Conservation (phyloP, 2,113 vertebrate genomes). For the Thalassarche chlororhynchos region DNA sequence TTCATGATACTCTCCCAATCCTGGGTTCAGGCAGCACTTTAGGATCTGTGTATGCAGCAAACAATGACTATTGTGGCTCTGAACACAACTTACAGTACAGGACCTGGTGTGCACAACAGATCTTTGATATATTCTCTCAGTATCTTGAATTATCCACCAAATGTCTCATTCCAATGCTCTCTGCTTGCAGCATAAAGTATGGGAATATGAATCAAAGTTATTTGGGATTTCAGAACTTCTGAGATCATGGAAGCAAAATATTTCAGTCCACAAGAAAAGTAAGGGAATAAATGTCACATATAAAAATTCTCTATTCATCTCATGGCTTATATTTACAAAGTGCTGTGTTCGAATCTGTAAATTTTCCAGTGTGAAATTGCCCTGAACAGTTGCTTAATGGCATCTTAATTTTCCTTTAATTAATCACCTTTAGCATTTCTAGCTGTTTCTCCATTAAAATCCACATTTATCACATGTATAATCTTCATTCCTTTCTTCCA, state of each 20-base stretch:
- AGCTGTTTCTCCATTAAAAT: constrained; percentile 62
- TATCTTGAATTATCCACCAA: neutral
- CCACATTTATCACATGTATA: constrained; percentile 57
- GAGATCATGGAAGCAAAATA: constrained; percentile 11
- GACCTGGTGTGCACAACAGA: neutral
- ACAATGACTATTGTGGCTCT: neutral
- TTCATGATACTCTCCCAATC: neutral
- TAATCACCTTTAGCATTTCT: constrained; percentile 74
- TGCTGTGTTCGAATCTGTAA: constrained; percentile 42
- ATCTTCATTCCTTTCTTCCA: constrained; percentile 56
- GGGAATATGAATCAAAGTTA: constrained; percentile 17
- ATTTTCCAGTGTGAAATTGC: constrained; percentile 73
- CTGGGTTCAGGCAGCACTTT: neutral
- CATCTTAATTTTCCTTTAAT: constrained; percentile 74
- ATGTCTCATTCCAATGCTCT: neutral
- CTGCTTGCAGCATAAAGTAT: neutral
- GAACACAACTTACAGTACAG: neutral
- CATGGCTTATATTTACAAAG: constrained; percentile 66
- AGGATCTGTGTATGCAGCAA: neutral
- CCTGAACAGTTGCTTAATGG: constrained; percentile 77
- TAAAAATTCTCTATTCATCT: constrained; percentile 45
- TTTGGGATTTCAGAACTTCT: neutral
- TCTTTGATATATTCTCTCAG: neutral
- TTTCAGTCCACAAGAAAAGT: constrained; percentile 10
- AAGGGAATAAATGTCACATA: constrained; percentile 44